Percentiles rank a stretch among this genome's conserved stretches.
Evolutionary conservation across 2,888 invertebrate genomes (phyloP).

Genomic region (Hedya salicella): DNA sequence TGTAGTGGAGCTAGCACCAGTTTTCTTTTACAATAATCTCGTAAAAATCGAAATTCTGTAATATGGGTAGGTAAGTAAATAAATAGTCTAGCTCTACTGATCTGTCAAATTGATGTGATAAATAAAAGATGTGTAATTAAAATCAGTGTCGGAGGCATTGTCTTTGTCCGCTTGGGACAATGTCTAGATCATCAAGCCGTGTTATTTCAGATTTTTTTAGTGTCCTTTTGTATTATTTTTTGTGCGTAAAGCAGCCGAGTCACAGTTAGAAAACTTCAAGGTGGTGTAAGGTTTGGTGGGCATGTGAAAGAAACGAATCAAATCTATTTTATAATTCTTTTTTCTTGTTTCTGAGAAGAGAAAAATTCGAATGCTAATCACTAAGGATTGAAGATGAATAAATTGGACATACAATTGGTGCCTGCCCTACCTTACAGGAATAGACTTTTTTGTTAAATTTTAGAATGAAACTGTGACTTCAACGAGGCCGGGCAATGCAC

Average conservation of each 20-base stretch:
- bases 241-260: slow-evolving; percentile 59
- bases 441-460: slow-evolving; percentile 38
- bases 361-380: slow-evolving; percentile 46
- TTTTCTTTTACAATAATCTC: slow-evolving; percentile 60
- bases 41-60: slow-evolving; percentile 53
- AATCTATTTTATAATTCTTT: slow-evolving; percentile 61
- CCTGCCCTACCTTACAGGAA: slow-evolving; percentile 28
- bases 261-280: slow-evolving; percentile 53
- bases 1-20: slow-evolving; percentile 75
- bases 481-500: slow-evolving; percentile 69
- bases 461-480: slow-evolving; percentile 66
- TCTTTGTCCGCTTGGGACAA: slow-evolving; percentile 77
- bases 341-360: slow-evolving; percentile 52
- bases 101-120: slow-evolving; percentile 49
- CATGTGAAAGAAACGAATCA: slow-evolving; percentile 50
- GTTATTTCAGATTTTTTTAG: slow-evolving; percentile 41
- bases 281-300: slow-evolving; percentile 50
- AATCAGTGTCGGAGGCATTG: slow-evolving; percentile 67
- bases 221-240: slow-evolving; percentile 45
- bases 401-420: not conserved
- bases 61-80: slow-evolving; percentile 67
- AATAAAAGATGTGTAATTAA: slow-evolving; percentile 51
- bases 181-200: slow-evolving; percentile 68
- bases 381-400: slow-evolving; percentile 6
- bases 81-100: slow-evolving; percentile 77